Percentiles rank a stretch among this genome's conserved stretches.
These are phyloP conservation scores for Eristalinus sepulchralis DNA, from an alignment of 2,888 invertebrate genomes.

Conservation along the genomic window DNA sequence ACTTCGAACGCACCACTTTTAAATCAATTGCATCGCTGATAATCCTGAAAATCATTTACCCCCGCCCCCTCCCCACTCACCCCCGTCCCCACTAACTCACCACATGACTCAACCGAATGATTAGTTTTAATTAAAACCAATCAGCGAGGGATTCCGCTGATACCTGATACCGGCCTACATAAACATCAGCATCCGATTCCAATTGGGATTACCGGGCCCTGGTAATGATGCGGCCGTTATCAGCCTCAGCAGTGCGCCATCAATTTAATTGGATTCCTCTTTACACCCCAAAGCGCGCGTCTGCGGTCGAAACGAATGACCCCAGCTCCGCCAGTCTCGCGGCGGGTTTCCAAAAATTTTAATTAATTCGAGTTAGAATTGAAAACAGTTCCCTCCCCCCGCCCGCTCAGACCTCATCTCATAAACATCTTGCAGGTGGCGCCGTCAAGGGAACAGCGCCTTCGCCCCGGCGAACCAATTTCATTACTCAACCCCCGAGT, in stretches of 20 bases:
- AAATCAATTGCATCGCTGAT: not conserved
- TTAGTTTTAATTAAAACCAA: not conserved
- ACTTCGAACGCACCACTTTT: not conserved
- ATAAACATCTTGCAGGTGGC: slow-evolving; percentile 36
- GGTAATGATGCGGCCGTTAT: slow-evolving; percentile 12
- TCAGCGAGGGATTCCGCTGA: not conserved
- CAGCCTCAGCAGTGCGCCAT: not conserved
- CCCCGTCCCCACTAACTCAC: not conserved
- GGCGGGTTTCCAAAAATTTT: slow-evolving; percentile 5
- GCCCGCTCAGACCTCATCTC: not conserved
- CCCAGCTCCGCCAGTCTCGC: not conserved
- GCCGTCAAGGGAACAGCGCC: slow-evolving; percentile 33
- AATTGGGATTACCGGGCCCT: slow-evolving; percentile 7
- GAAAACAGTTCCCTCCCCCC: slow-evolving; percentile 5
- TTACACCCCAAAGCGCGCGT: not conserved
- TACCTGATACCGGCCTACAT: not conserved
- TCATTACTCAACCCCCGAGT: not conserved
- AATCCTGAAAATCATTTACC: not conserved
- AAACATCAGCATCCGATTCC: slow-evolving; percentile 9
- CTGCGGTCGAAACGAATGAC: slow-evolving; percentile 2
- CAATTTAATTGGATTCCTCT: not conserved
- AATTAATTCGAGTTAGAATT: slow-evolving; percentile 37
- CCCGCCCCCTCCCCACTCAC: not conserved
- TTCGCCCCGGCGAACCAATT: slow-evolving; percentile 31
- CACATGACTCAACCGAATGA: not conserved